Conservation (phyloP, 2,797 vertebrate species). For the Brachyrhaphis roseni region DNA sequence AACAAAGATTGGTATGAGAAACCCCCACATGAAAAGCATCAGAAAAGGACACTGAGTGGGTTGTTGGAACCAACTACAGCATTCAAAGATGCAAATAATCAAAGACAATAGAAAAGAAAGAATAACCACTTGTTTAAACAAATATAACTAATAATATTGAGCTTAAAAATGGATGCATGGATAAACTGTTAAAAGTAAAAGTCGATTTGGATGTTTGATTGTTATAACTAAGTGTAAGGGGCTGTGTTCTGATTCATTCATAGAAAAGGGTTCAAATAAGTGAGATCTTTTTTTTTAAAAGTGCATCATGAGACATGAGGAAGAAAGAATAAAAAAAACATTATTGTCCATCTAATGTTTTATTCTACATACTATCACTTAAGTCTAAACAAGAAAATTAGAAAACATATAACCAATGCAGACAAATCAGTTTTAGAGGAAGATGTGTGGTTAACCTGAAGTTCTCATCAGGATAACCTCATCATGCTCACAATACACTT, state of each 20-base stretch:
- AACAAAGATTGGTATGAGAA: slow-evolving; percentile 81
- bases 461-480: not conserved
- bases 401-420: not conserved
- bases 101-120: not conserved
- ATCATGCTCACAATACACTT: not conserved
- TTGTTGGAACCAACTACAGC: slow-evolving; percentile 31
- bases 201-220: not conserved
- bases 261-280: not conserved
- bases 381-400: not conserved
- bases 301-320: not conserved
- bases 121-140: slow-evolving; percentile 1
- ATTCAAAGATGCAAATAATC: slow-evolving; percentile 1
- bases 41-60: slow-evolving; percentile 58
- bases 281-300: not conserved
- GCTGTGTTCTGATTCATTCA: no score
- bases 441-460: not conserved
- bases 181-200: not conserved
- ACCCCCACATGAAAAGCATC: slow-evolving; percentile 72
- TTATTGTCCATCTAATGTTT: not conserved
- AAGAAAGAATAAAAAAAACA: not conserved
- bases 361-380: not conserved
- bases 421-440: not conserved
- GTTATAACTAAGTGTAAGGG: not conserved
- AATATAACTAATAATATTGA: not conserved
- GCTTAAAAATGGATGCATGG: not conserved